phyloP scores from a whole-genome alignment of 2,888 invertebrate genomes.

The Pocota personata region DNA sequence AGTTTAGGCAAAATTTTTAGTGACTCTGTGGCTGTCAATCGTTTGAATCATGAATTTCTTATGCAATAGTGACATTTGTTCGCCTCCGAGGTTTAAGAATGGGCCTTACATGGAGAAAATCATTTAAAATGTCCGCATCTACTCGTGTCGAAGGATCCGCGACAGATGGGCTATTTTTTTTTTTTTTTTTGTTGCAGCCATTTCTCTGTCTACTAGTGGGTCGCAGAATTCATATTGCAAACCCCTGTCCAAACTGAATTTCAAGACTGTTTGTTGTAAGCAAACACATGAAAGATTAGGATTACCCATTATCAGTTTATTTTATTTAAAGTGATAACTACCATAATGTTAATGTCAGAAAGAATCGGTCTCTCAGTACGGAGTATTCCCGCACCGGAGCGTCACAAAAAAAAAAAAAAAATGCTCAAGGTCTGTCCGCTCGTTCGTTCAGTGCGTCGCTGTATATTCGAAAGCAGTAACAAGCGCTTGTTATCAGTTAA shows the following conservation, averaged over 20 bases:
- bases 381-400: neutral
- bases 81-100: too few species aligned
- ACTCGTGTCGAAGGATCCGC: too few species aligned
- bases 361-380: neutral
- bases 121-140: too few species aligned
- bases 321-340: neutral
- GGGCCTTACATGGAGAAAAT: too few species aligned
- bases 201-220: neutral
- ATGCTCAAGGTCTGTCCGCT: constrained; percentile 23
- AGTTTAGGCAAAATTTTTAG: too few species aligned
- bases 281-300: constrained; percentile 22
- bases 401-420: constrained; percentile 4
- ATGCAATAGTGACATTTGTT: too few species aligned
- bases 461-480: neutral
- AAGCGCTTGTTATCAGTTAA: neutral
- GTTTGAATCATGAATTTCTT: too few species aligned
- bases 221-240: neutral
- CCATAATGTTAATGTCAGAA: constrained; percentile 12
- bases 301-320: constrained; percentile 31
- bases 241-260: constrained; percentile 13
- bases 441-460: neutral
- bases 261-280: constrained; percentile 1
- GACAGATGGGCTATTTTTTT: too few species aligned
- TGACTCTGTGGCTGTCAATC: too few species aligned
- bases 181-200: too few species aligned